A percentile compares a stretch with the other conserved stretches of the same genome.
Conservation (phyloP, 2,113 vertebrate species). For the Oplegnathus fasciatus region DNA sequence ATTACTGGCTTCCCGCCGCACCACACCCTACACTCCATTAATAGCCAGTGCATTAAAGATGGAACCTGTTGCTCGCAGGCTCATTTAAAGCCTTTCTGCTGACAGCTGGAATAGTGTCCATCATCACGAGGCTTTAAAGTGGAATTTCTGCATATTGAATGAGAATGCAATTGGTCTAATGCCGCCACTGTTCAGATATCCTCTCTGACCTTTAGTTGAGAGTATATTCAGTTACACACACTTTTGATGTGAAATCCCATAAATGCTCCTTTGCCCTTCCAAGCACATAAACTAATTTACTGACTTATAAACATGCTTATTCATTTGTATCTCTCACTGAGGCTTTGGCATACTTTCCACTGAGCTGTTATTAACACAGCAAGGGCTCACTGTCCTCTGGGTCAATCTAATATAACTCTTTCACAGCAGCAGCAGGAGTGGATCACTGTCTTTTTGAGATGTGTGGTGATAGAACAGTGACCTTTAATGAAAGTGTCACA, state of each 20-base stretch:
- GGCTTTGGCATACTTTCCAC: slow-evolving; percentile 24
- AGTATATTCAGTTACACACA: slow-evolving; percentile 28
- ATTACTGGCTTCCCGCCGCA: slow-evolving; percentile 70
- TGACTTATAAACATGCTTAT: slow-evolving; percentile 58
- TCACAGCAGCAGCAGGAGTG: slow-evolving; percentile 22
- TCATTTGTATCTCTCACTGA: slow-evolving; percentile 42
- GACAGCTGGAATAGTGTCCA: slow-evolving; percentile 22
- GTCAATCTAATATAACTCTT: slow-evolving; percentile 46
- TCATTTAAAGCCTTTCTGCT: slow-evolving; percentile 52
- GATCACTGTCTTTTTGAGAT: slow-evolving; percentile 41
- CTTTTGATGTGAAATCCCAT: slow-evolving; percentile 46
- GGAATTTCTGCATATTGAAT: slow-evolving; percentile 36
- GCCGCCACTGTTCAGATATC: slow-evolving; percentile 27
- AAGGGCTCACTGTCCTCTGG: slow-evolving; percentile 42
- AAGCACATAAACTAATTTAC: slow-evolving; percentile 58
- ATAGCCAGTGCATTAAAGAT: slow-evolving; percentile 69
- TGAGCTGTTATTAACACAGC: slow-evolving; percentile 45
- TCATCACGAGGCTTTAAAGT: slow-evolving; percentile 41
- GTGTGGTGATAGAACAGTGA: slow-evolving; percentile 31
- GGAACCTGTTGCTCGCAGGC: slow-evolving; percentile 63
- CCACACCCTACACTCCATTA: slow-evolving; percentile 72
- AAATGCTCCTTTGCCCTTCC: slow-evolving; percentile 35
- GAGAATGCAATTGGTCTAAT: slow-evolving; percentile 11
- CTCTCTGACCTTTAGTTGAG: slow-evolving; percentile 54
- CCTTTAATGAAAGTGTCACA: slow-evolving; percentile 29